Base-by-base conservation (phyloP, 2,888 invertebrate genomes). In the Aleiodes testaceus region DNA sequence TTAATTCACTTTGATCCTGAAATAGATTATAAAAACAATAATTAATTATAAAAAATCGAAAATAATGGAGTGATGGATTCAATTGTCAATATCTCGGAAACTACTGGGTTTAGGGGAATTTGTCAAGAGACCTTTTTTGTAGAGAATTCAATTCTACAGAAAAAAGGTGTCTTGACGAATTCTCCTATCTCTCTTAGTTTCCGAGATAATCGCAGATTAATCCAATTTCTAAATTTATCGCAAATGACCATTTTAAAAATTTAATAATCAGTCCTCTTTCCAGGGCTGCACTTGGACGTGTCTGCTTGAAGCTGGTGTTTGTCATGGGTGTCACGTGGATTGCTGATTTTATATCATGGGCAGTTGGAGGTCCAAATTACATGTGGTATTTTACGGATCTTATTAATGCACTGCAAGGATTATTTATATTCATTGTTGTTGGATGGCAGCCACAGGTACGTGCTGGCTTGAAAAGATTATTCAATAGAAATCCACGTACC, bases 381-480 rank as follows among this genome's bases (percentile, higher is more conserved):
- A 88, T 93, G 79, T 96, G 96, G 95, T 94, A 94, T 88, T 89
- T 94, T 76, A 94, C 95, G 66, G 96, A 96, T 88, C 87, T 95
- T 83, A 91, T 96, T 82, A 96, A 96, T 89, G 94, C 94, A 76
- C 90, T 95, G 79, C 96, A 96, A 88, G 96, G 96, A 77, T 93
- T 96, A 68, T 92, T 95, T 87, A 96, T 96, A 82, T 96, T 96
- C 88, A 92, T 94, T 82, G 95, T 96, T 77, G 95, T 95, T 79
- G 96, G 95, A 65, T 95, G 95, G 87, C 95, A 95, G 89, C 95
- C 95, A 71, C 95, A 95, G 89, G 91, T 92, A 81, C 90, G 93
- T 89, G 90, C 92, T 30, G 92, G 93, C 50, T 88, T 92, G 42
- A 92, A 92, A 83, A 88, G 93, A 70, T 88, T 92, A 77, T 92